Conservation (phyloP, 2,113 vertebrate genomes). For the Eurystomus gularis region DNA sequence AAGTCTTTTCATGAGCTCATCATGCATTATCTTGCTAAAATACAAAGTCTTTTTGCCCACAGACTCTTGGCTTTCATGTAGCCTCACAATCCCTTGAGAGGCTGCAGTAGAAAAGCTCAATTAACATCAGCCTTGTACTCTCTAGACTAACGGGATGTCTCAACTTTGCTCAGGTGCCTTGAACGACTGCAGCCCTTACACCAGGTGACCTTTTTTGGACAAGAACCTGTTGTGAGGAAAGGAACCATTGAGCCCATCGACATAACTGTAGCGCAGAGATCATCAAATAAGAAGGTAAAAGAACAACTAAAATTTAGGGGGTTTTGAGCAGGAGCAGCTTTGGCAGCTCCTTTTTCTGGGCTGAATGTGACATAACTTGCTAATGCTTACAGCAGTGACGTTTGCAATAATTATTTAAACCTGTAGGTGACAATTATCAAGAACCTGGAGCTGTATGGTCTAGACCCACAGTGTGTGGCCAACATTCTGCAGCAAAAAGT, state of each 20-base stretch:
- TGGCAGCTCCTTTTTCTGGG: neutral
- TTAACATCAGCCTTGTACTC: neutral
- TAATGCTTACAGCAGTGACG: neutral
- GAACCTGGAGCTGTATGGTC: conserved; percentile 90
- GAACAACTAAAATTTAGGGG: neutral
- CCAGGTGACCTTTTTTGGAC: conserved; percentile 86
- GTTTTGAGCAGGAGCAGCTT: neutral
- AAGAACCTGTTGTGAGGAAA: conserved; percentile 84
- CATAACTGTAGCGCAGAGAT: conserved; percentile 85
- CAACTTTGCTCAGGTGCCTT: conserved; percentile 79
- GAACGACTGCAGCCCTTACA: conserved; percentile 85
- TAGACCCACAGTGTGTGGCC: conserved; percentile 85
- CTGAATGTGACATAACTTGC: neutral
- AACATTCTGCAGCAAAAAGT: conserved; percentile 84
- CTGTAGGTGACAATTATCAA: conserved; percentile 90
- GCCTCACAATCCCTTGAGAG: neutral
- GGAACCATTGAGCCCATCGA: conserved; percentile 87
- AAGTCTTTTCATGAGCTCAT: neutral
- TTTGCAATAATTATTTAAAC: neutral
- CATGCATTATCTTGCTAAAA: neutral
- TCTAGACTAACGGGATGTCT: neutral
- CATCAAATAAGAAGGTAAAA: conserved; percentile 93
- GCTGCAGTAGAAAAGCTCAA: neutral
- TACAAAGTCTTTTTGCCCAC: neutral
- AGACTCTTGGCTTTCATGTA: neutral